phyloP scores from a whole-genome alignment of 1,140 invertebrate genomes.

The Euura lappo region DNA sequence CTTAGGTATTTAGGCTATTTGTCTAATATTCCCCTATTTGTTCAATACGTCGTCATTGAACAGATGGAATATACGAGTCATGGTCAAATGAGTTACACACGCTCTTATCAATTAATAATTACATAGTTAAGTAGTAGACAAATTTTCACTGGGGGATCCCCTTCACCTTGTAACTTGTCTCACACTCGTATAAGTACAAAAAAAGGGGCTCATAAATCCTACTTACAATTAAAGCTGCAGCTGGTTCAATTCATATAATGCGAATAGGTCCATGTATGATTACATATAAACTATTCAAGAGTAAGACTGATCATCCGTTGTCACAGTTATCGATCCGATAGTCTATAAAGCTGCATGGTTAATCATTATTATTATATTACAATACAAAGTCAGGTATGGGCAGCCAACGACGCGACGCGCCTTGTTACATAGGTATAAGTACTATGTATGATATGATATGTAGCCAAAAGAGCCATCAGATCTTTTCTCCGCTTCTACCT shows the following conservation, averaged over 20 bases:
- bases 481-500: background rate
- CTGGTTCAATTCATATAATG: background rate
- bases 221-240: background rate
- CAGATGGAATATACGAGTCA: no score
- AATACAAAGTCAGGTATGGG: background rate
- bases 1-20: background rate
- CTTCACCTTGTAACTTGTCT: no score
- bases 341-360: background rate
- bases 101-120: no score
- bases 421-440: background rate
- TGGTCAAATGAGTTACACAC: no score
- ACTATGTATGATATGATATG: conserved; percentile 1
- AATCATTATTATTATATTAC: conserved; percentile 1
- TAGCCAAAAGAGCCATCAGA: background rate
- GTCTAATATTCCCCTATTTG: no score
- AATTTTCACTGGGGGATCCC: no score
- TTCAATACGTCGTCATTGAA: no score
- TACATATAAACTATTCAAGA: no score
- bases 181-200: background rate
- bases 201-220: background rate
- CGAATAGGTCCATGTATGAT: background rate
- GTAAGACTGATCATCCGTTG: no score
- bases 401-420: background rate
- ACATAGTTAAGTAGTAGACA: background rate
- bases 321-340: background rate